Evolutionary conservation across 2,888 invertebrate species (phyloP).

Genomic region (Chalcis sispes): DNA sequence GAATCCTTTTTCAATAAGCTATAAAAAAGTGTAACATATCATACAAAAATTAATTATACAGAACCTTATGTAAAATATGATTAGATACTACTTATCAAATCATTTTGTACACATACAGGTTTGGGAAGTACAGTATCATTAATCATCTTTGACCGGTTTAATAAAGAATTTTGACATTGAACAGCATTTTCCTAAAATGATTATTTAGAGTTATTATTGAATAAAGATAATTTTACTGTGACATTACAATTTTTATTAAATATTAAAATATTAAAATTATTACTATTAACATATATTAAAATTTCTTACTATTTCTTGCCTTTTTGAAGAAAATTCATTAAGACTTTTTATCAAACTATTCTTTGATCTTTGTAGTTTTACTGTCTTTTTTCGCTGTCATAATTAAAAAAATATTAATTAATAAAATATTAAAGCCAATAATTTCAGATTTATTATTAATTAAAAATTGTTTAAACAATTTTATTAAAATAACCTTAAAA

Average conservation of each 20-base stretch:
- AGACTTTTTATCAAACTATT: slow-evolving; percentile 40
- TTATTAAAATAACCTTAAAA: too few relatives aligned
- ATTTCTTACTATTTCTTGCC: slow-evolving; percentile 43
- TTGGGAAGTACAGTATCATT: slow-evolving; percentile 23
- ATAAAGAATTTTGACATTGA: slow-evolving; percentile 15
- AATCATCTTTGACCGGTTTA: slow-evolving; percentile 8
- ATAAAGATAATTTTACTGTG: slow-evolving; percentile 6
- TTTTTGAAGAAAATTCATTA: slow-evolving; percentile 37
- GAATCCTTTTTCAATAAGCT: slow-evolving; percentile 42
- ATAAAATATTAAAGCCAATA: too few relatives aligned
- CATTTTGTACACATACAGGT: slow-evolving; percentile 37
- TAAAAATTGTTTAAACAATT: too few relatives aligned
- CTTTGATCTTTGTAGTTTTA: slow-evolving; percentile 15
- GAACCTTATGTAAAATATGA: too few relatives aligned
- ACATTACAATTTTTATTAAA: slow-evolving; percentile 11
- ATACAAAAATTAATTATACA: too few relatives aligned
- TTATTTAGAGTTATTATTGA: neutral
- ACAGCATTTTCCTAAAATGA: slow-evolving; percentile 35
- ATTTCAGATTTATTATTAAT: too few relatives aligned
- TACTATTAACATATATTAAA: neutral
- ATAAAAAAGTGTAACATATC: slow-evolving; percentile 13
- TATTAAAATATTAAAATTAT: neutral
- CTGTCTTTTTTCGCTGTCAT: slow-evolving; percentile 29
- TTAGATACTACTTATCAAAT: slow-evolving; percentile 11
- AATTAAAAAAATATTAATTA: neutral